Percentiles rank a stretch among this genome's conserved stretches.
phyloP scores from a whole-genome alignment of 1,140 invertebrate species.

The Varroa destructor region DNA sequence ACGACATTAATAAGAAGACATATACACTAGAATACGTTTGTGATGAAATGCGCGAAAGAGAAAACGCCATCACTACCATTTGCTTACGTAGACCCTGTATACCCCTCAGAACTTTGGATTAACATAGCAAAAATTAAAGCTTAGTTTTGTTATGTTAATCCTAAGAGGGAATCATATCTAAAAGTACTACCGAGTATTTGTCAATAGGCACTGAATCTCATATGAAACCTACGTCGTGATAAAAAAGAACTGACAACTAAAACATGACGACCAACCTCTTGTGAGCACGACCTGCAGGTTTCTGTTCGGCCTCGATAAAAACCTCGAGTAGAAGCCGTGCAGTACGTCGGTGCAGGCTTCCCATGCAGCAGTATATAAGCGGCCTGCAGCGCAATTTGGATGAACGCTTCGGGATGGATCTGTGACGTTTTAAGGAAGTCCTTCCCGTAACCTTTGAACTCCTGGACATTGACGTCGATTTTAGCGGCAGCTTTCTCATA shows the following conservation, averaged over 20 bases:
- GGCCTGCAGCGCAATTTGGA: slow-evolving; percentile 53
- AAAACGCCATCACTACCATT: too few species aligned
- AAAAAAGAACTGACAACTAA: neutral
- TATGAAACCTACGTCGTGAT: neutral
- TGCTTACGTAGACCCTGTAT: too few species aligned
- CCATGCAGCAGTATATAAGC: slow-evolving; percentile 47
- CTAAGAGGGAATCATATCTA: neutral
- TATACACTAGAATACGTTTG: too few species aligned
- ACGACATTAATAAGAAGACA: too few species aligned
- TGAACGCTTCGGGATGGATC: slow-evolving; percentile 50
- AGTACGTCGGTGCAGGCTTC: slow-evolving; percentile 44
- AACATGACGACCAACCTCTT: slow-evolving; percentile 38
- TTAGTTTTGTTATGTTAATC: neutral
- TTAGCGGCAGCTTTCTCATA: slow-evolving; percentile 5
- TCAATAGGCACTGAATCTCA: neutral
- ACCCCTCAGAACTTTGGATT: too few species aligned
- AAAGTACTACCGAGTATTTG: neutral
- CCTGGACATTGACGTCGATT: slow-evolving; percentile 32
- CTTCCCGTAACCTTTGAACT: slow-evolving; percentile 47
- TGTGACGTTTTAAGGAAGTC: slow-evolving; percentile 42
- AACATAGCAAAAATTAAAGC: too few species aligned
- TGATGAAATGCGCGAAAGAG: too few species aligned
- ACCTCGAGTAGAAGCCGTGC: slow-evolving; percentile 44
- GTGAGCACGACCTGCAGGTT: slow-evolving; percentile 45
- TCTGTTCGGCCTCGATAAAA: slow-evolving; percentile 47